A percentile compares a stretch with the other conserved stretches of the same genome.
These are phyloP conservation scores for Phylloscopus trochiloides DNA, from an alignment of 2,113 vertebrate genomes.

Conservation along the genomic window DNA sequence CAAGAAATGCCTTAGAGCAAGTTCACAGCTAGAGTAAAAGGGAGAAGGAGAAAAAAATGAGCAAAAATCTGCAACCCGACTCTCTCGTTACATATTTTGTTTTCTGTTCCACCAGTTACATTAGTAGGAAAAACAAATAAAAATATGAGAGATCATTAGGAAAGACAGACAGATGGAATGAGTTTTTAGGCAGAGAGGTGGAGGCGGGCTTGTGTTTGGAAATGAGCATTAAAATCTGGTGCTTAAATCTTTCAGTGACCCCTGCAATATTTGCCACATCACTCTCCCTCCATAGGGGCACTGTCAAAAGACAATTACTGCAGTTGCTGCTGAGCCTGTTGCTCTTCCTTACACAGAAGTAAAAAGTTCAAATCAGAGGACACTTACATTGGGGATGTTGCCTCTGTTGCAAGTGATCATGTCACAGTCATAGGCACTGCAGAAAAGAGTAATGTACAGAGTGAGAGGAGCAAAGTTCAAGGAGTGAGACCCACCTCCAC, in stretches of 20 bases:
- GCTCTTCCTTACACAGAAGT: not conserved
- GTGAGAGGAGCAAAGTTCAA: not conserved
- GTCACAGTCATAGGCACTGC: accelerated
- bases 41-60: not conserved
- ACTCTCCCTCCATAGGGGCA: not conserved
- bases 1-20: slow-evolving; percentile 56
- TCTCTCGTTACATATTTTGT: slow-evolving; percentile 41
- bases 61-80: not conserved
- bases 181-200: slow-evolving; percentile 18
- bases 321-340: accelerated
- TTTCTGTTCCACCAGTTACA: slow-evolving; percentile 45
- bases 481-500: not conserved
- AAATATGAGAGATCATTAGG: slow-evolving; percentile 42
- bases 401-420: accelerated
- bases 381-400: accelerated
- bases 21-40: slow-evolving; percentile 29
- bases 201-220: slow-evolving; percentile 3
- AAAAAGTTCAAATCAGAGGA: not conserved
- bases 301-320: not conserved
- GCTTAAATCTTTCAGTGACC: not conserved
- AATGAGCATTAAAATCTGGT: not conserved
- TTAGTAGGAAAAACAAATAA: slow-evolving; percentile 24
- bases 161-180: slow-evolving; percentile 65
- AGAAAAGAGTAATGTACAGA: not conserved
- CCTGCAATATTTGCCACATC: not conserved